phyloP scores from a whole-genome alignment of 92 coral and sea anemone species.

The Parazoanthus atlanticus region DNA sequence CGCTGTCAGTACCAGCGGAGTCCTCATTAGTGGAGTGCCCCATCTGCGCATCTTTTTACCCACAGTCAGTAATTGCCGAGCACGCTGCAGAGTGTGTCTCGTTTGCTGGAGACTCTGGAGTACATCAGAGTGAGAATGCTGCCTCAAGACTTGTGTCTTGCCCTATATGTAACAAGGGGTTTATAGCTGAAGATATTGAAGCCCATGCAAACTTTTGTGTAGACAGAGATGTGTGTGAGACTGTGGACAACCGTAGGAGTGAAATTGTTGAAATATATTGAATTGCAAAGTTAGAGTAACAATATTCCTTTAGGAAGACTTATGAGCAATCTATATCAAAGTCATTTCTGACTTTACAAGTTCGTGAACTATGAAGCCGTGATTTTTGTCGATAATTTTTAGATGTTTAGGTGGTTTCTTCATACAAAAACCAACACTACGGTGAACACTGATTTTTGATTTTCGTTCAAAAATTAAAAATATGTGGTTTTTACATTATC shows the following conservation, averaged over 20 bases:
- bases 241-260: slow-evolving; percentile 17
- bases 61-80: slow-evolving; percentile 41
- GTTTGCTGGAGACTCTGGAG: slow-evolving; percentile 32
- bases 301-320: not conserved
- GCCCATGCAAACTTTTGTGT: slow-evolving; percentile 68
- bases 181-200: slow-evolving; percentile 48
- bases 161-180: slow-evolving; percentile 61
- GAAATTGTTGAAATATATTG: slow-evolving; percentile 6
- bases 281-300: not conserved
- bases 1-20: not conserved
- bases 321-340: no score
- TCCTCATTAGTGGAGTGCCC: slow-evolving; percentile 65
- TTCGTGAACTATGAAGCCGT: no score
- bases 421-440: no score
- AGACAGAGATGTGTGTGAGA: slow-evolving; percentile 39
- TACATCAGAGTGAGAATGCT: slow-evolving; percentile 5
- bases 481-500: no score
- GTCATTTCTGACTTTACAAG: no score
- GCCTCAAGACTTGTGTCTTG: slow-evolving; percentile 50
- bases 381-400: no score
- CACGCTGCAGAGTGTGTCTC: slow-evolving; percentile 68
- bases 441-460: no score
- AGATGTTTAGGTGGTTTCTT: no score
- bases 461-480: no score
- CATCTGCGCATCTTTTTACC: slow-evolving; percentile 57